Evolutionary conservation across 2,888 invertebrate species (phyloP), one percentile per base, ranked within the genome.

Genomic region (Amblyjoppa proteus): DNA sequence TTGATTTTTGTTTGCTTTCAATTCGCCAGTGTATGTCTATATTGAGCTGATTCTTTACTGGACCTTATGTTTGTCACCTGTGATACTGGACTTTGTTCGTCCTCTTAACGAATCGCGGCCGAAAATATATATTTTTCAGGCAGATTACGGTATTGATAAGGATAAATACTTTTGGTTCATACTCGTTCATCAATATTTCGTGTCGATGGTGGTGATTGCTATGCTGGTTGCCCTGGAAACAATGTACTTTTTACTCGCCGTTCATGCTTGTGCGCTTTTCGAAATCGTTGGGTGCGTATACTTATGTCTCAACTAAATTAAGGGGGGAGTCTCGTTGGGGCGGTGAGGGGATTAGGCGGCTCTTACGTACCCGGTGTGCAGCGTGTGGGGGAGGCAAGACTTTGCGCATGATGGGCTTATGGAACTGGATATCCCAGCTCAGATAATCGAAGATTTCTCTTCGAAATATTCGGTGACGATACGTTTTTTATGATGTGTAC

Each of bases 91-190:
- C 34, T 38, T 16, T 20, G 20, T 71, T 34, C 6, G 7, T 31
- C 80, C 80, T 11, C 51, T 80, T 5, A 80, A 80, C 73, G 61
- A 45, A 25, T 7, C 80, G 0, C 38, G 80, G 13, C 5, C 20
- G 20, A 34, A 56, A n/a, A 75, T 66, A 38, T 75, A 53, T 13
- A 56, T 81, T 20, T 45, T 13, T 45, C 34, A 81, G 49, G 74
- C 66, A 2, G 73, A 81, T 20, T 81, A 71, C 25, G 61, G 58
- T 34, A 49, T 80, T 25, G 80, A 80, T 64, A 61, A 41, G 66
- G 31, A 71, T 20, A 25, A 80, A 20, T 80, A 80, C 45, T 80
- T 71, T 49, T 7, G 51, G 20, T 41, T 20, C 4, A 80, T 80
- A 25, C 73, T 80, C 20, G 53, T 66, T 4, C 80, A 80, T 49